Evolutionary conservation across 2,113 vertebrate genomes (phyloP).

Genomic region (Chitala chitala): DNA sequence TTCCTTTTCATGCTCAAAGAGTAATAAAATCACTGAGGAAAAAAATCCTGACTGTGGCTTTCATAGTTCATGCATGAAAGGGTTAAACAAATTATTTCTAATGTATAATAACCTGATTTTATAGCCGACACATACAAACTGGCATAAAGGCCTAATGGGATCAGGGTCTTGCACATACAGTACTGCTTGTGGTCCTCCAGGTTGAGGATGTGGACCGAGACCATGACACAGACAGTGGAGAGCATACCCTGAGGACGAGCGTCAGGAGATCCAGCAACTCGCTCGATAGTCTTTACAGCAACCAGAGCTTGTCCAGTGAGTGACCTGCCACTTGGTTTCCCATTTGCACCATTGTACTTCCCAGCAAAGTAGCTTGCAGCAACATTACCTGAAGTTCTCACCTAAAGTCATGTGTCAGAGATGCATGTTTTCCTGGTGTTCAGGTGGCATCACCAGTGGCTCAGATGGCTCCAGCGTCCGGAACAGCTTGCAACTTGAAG

Average conservation of each 20-base stretch:
- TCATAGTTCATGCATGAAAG: too few relatives aligned
- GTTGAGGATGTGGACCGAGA: conserved; percentile 53
- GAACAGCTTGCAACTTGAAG: conserved; percentile 78
- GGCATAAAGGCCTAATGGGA: background rate
- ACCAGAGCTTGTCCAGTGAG: conserved; percentile 89
- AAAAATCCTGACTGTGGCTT: too few relatives aligned
- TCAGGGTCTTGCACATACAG: background rate
- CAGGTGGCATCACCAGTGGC: conserved; percentile 85
- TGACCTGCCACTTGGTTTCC: conserved; percentile 15
- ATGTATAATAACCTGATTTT: background rate
- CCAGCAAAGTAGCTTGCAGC: background rate
- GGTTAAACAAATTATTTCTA: too few relatives aligned
- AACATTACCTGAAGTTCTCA: background rate
- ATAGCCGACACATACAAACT: background rate
- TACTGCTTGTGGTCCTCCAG: conserved; percentile 46
- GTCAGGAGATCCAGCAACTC: conserved; percentile 68
- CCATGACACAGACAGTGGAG: conserved; percentile 44
- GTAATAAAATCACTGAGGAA: too few relatives aligned
- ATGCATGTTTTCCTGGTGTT: conserved; percentile 19
- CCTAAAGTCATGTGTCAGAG: background rate
- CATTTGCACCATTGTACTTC: background rate
- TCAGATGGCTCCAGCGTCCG: conserved; percentile 80
- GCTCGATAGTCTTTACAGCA: conserved; percentile 81
- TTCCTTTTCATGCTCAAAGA: too few relatives aligned
- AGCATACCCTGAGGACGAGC: conserved; percentile 49